Evolutionary conservation across 2,888 invertebrate genomes (phyloP), one percentile per base, ranked within the genome.

Genomic region (Priocnemis perturbator): DNA sequence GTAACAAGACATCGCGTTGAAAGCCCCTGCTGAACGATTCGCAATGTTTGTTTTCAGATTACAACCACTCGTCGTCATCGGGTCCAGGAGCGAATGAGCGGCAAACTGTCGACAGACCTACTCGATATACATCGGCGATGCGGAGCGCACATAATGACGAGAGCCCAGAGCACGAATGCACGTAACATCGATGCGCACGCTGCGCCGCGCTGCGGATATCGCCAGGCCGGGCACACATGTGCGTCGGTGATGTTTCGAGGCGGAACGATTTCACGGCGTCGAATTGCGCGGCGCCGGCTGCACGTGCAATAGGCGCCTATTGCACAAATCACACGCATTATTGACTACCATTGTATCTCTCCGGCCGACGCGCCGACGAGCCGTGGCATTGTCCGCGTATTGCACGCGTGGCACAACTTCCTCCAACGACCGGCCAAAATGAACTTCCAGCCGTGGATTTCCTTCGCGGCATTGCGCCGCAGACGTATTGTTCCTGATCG

Each of bases 271-370:
- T 85, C 81, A 83, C 81, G 77, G 81, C 83, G 81, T 81, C 84
- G 82, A 85, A 86, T 84, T 73, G 80, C 79, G 73, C 79, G 86
- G 86, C 86, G 83, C 87, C 88, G 85, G 87, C 84, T 86, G 86
- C 81, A 78, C 78, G 81, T 85, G 85, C 83, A 84, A 84, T 86
- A 84, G 82, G 77, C 80, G 83, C 84, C 85, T 84, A 88, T 88
- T 88, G 87, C 88, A 88, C 87, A 87, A 86, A 86, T 87, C 86
- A 86, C 83, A 86, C 83, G 87, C 85, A 84, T 88, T 88, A 88
- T 88, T 86, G 87, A 88, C 86, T 86, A 80, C 85, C 82, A 86
- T 84, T 87, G 86, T 87, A 85, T 84, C 83, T 82, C 79, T 77
- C 78, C 67, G 67, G 73, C 76, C 81, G 80, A 81, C 81, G 77